These are phyloP conservation scores for Nemapogon koenigi DNA, from an alignment of 2,888 invertebrate species.

Conservation along the genomic window DNA sequence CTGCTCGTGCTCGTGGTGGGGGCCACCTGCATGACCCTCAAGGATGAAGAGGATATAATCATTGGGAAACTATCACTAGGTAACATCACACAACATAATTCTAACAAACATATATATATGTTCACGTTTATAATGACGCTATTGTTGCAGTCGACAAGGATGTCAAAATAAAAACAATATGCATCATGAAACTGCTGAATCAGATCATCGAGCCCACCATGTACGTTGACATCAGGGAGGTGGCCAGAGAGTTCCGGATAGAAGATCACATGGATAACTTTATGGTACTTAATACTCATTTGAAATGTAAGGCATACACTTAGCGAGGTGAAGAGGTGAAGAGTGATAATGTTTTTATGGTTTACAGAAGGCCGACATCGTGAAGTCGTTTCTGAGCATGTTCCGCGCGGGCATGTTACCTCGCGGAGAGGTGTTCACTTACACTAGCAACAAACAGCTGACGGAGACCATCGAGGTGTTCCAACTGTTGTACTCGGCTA, in stretches of 20 bases:
- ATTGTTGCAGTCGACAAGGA: conserved; percentile 50
- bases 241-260: conserved; percentile 66
- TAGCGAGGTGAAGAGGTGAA: not conserved
- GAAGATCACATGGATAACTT: conserved; percentile 66
- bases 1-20: conserved; percentile 31
- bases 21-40: conserved; percentile 32
- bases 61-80: conserved; percentile 42
- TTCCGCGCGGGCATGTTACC: conserved; percentile 67
- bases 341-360: not conserved
- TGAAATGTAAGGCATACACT: not conserved
- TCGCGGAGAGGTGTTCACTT: conserved; percentile 65
- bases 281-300: conserved; percentile 43
- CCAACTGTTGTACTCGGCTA: conserved; percentile 70
- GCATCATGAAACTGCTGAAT: conserved; percentile 64
- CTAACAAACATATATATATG: not conserved
- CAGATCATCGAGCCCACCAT: conserved; percentile 68
- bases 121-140: not conserved
- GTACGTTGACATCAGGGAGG: conserved; percentile 63
- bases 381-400: conserved; percentile 62
- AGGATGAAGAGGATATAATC: conserved; percentile 23
- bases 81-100: too few species aligned
- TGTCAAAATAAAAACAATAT: conserved; percentile 59
- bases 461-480: conserved; percentile 68
- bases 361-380: conserved; percentile 59
- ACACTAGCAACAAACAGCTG: conserved; percentile 66